A percentile compares a stretch with the other conserved stretches of the same genome.
Evolutionary conservation across 2,888 invertebrate species (phyloP).

Genomic region (Apotomis capreana): DNA sequence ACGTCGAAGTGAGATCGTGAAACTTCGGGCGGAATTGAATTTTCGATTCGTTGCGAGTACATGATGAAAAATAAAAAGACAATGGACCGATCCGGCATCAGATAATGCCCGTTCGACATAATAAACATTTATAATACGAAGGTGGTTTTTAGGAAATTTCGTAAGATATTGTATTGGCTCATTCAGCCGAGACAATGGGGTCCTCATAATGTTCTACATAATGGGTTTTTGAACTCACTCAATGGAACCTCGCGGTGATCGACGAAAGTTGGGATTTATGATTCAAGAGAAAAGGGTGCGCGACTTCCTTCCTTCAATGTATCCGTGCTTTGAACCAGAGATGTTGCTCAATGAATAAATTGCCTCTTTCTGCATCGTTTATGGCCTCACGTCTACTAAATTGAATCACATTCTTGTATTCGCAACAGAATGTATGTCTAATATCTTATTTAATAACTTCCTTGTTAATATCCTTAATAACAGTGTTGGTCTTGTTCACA

Average conservation of each 20-base stretch:
- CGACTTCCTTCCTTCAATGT: slow-evolving; percentile 60
- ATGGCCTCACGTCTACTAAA: neutral
- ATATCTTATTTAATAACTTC: slow-evolving; percentile 15
- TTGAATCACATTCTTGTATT: neutral
- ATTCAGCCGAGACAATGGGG: slow-evolving; percentile 80
- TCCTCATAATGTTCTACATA: slow-evolving; percentile 76
- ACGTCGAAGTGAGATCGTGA: slow-evolving; percentile 45
- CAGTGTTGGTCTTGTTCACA: slow-evolving; percentile 37
- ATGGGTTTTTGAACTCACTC: slow-evolving; percentile 77
- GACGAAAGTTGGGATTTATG: slow-evolving; percentile 75
- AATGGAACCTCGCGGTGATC: slow-evolving; percentile 74
- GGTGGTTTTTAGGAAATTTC: slow-evolving; percentile 80
- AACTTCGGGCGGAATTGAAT: slow-evolving; percentile 35
- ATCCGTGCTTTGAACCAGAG: slow-evolving; percentile 24
- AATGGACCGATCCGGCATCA: slow-evolving; percentile 67
- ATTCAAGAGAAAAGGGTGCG: slow-evolving; percentile 71
- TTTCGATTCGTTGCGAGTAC: slow-evolving; percentile 39
- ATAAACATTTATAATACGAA: slow-evolving; percentile 77
- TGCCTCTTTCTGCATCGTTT: slow-evolving; percentile 2
- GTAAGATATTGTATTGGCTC: slow-evolving; percentile 80
- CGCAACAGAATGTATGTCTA: slow-evolving; percentile 2
- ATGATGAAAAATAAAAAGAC: slow-evolving; percentile 57
- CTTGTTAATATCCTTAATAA: slow-evolving; percentile 25
- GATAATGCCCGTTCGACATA: slow-evolving; percentile 64
- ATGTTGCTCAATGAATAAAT: slow-evolving; percentile 17